Conservation (phyloP, 2,797 vertebrate species). For the Hybognathus amarus region DNA sequence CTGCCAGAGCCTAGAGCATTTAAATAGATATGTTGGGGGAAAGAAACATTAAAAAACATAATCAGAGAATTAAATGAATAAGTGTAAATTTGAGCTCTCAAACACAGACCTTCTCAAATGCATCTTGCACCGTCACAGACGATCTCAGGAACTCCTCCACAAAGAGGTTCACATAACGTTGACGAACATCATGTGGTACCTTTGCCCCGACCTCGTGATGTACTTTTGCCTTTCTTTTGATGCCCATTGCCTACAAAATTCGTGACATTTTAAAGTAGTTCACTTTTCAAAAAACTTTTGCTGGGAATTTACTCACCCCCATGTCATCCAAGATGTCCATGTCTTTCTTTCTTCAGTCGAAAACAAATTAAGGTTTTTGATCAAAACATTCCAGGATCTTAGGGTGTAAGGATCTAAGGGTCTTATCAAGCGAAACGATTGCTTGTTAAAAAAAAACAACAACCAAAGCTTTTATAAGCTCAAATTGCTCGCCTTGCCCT, state of each 20-base stretch:
- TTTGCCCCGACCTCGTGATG: slow-evolving; percentile 70
- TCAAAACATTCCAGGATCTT: no score
- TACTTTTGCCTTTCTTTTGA: slow-evolving; percentile 68
- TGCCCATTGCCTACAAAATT: slow-evolving; percentile 61
- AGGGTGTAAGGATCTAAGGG: no score
- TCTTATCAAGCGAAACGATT: no score
- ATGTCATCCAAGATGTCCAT: no score
- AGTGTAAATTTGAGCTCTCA: slow-evolving; percentile 2
- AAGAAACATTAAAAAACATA: background rate
- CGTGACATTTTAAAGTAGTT: background rate
- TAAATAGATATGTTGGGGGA: slow-evolving; percentile 1
- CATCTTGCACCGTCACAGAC: slow-evolving; percentile 76
- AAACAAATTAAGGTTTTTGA: no score
- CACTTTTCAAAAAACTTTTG: no score
- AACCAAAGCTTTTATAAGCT: no score
- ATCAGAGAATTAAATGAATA: background rate
- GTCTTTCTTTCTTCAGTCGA: no score
- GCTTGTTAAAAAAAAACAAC: no score
- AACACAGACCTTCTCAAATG: slow-evolving; percentile 81
- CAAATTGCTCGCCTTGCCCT: no score
- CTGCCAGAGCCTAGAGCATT: slow-evolving; percentile 75
- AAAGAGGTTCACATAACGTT: slow-evolving; percentile 80
- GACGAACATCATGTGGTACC: slow-evolving; percentile 81
- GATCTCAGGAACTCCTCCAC: slow-evolving; percentile 81
- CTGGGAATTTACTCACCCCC: no score